Percentiles rank a stretch among this genome's conserved stretches.
Evolutionary conservation across 1,140 invertebrate genomes (phyloP).

Genomic region (honey bee (Apis mellifera)): DNA sequence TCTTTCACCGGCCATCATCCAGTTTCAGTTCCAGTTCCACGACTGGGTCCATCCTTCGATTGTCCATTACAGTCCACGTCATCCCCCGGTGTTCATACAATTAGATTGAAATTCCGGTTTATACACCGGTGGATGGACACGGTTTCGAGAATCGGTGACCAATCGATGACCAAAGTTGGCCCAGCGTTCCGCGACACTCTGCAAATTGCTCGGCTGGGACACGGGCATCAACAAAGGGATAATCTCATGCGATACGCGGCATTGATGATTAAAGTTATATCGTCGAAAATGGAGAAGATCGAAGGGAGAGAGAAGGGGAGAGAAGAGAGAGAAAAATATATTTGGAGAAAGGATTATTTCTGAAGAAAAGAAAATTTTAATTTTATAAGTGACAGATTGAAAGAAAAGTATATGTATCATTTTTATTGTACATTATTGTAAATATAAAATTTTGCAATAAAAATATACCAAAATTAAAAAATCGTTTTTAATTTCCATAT

Average conservation of each 20-base stretch:
- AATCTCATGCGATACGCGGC: conserved; percentile 6
- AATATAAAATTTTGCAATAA: no score
- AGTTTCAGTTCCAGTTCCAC: not conserved
- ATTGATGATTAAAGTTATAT: conserved; percentile 51
- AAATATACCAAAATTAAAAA: no score
- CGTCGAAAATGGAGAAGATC: not conserved
- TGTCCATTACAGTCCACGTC: conserved; percentile 14
- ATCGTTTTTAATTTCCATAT: no score
- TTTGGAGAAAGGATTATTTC: not conserved
- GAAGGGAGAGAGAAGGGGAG: not conserved
- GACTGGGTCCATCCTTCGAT: not conserved
- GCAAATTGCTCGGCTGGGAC: conserved; percentile 45
- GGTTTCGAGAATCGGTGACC: conserved; percentile 30
- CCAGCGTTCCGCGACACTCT: conserved; percentile 31
- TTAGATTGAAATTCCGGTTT: conserved; percentile 52
- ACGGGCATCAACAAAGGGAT: conserved; percentile 40
- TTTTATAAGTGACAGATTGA: no score
- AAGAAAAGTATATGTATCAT: no score
- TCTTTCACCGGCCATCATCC: not conserved
- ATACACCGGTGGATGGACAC: conserved; percentile 46
- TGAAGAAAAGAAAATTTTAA: no score
- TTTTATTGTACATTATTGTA: no score
- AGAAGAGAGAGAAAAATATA: no score
- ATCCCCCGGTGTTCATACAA: conserved; percentile 38
- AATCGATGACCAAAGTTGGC: conserved; percentile 54